A percentile compares a stretch with the other conserved stretches of the same genome.
Evolutionary conservation across 2,888 invertebrate genomes (phyloP).

Genomic region (Aspidapion aeneum): DNA sequence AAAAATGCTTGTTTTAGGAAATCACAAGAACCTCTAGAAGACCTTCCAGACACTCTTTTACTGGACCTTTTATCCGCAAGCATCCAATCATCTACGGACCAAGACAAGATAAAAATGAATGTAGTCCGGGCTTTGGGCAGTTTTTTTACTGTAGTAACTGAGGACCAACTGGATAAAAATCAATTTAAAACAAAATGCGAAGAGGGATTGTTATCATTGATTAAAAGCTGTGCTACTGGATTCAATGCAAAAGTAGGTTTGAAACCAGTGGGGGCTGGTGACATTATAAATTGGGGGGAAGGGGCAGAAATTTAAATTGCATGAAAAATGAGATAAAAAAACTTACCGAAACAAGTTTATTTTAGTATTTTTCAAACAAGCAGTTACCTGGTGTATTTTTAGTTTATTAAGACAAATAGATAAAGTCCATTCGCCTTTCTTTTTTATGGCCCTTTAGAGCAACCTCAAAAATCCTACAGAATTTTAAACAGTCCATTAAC

Average conservation of each 20-base stretch:
- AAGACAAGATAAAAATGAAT: conserved; percentile 79
- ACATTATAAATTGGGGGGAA: too few species aligned
- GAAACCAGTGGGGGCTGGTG: too few species aligned
- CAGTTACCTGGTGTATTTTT: too few species aligned
- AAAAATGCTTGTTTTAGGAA: conserved; percentile 25
- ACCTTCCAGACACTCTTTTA: conserved; percentile 65
- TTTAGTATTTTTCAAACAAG: too few species aligned
- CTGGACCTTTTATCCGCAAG: conserved; percentile 66
- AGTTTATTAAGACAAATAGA: too few species aligned
- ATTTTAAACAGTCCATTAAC: too few species aligned
- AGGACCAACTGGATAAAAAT: conserved; percentile 50
- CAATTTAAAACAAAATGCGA: conserved; percentile 55
- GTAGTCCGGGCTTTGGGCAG: conserved; percentile 80
- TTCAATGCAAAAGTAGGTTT: conserved; percentile 71
- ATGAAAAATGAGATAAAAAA: too few species aligned
- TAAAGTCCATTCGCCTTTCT: too few species aligned
- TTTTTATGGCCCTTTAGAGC: too few species aligned
- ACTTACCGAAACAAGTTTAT: too few species aligned
- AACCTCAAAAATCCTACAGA: too few species aligned
- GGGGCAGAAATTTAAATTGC: too few species aligned
- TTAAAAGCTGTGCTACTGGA: conserved; percentile 66
- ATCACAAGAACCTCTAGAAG: conserved; percentile 31
- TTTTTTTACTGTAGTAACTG: conserved; percentile 62
- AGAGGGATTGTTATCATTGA: conserved; percentile 61
- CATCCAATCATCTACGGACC: conserved; percentile 48